Conservation (phyloP, 2,888 invertebrate species). For the Ormyrus labotus region DNA sequence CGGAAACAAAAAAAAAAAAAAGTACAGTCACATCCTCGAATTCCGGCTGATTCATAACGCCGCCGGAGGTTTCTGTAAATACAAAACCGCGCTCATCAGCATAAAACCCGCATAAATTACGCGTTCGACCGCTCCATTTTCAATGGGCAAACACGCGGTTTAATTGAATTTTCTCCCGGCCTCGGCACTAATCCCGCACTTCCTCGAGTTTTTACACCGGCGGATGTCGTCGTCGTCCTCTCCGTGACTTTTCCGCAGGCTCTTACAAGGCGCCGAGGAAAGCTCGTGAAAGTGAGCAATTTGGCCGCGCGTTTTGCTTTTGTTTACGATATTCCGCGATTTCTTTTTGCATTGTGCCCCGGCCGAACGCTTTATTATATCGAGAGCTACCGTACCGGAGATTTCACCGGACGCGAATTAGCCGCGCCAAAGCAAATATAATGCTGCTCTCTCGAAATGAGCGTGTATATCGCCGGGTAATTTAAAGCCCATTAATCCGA, state of each 20-base stretch:
- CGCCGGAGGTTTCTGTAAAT: too few relatives aligned
- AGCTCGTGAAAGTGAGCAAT: conserved; percentile 13
- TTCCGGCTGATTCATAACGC: too few relatives aligned
- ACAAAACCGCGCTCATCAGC: too few relatives aligned
- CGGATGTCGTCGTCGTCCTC: too few relatives aligned
- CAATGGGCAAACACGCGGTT: too few relatives aligned
- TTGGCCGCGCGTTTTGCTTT: not conserved
- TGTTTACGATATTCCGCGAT: not conserved
- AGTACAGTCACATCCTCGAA: too few relatives aligned
- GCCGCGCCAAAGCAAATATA: conserved; percentile 33
- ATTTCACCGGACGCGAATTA: conserved; percentile 22
- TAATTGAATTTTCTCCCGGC: too few relatives aligned
- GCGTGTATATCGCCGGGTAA: conserved; percentile 34
- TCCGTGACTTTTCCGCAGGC: not conserved
- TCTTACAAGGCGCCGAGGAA: conserved; percentile 5
- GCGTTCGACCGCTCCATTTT: too few relatives aligned
- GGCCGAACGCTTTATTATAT: not conserved
- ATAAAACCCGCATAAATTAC: too few relatives aligned
- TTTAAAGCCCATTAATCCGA: conserved; percentile 47
- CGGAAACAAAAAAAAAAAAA: too few relatives aligned
- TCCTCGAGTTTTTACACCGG: too few relatives aligned
- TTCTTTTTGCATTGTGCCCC: not conserved
- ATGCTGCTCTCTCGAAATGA: not conserved
- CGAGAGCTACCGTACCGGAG: not conserved
- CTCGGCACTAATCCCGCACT: too few relatives aligned